These are phyloP conservation scores for Nansenia antarctica DNA, from an alignment of 2,113 vertebrate genomes.

Conservation along the genomic window DNA sequence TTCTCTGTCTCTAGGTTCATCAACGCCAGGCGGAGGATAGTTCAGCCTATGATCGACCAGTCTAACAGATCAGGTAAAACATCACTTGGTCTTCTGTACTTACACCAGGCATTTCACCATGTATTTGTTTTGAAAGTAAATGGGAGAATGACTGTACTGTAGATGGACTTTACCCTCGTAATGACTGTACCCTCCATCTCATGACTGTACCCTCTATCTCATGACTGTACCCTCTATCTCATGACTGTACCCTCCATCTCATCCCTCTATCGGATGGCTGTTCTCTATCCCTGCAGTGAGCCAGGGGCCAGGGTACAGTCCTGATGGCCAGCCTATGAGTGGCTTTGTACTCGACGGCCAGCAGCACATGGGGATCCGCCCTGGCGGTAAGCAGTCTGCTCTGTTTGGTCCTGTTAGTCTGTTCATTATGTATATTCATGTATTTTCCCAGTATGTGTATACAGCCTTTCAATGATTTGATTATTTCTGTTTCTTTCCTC, in stretches of 20 bases:
- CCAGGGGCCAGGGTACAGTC: constrained; percentile 96
- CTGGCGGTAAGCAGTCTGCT: constrained; percentile 82
- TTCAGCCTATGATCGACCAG: constrained; percentile 99
- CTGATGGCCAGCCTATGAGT: constrained; percentile 96
- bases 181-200: background rate
- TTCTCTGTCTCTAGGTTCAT: constrained; percentile 88
- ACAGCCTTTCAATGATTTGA: constrained; percentile 7
- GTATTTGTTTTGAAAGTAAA: too few species aligned
- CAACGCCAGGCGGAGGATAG: constrained; percentile 97
- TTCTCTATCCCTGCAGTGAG: constrained; percentile 83
- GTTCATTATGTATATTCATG: background rate
- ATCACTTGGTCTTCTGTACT: too few species aligned
- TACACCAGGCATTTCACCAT: too few species aligned
- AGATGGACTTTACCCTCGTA: background rate
- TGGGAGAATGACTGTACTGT: background rate
- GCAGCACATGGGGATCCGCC: constrained; percentile 98
- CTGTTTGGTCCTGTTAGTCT: constrained; percentile 28
- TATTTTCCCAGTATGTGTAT: background rate
- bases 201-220: too few species aligned
- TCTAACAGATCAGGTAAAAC: constrained; percentile 96
- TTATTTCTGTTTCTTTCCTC: constrained; percentile 59
- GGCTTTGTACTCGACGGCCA: constrained; percentile 97
- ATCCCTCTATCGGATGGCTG: too few species aligned
- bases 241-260: too few species aligned
- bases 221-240: too few species aligned